phyloP scores from a whole-genome alignment of 2,888 invertebrate genomes.

The Cataglyphis altisquamis region DNA sequence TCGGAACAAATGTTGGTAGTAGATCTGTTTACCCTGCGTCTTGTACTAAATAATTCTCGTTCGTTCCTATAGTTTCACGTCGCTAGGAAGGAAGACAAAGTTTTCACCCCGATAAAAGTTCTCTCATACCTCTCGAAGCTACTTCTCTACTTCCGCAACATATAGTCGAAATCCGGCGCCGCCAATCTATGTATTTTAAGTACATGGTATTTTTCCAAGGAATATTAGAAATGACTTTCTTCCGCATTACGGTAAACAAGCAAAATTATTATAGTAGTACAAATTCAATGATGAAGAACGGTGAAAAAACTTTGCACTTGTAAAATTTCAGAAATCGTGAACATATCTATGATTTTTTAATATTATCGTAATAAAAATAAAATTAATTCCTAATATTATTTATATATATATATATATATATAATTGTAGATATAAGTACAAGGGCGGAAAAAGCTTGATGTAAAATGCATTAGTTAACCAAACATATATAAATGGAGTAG shows the following conservation, averaged over 20 bases:
- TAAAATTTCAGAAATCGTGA: neutral
- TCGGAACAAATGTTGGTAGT: constrained; percentile 51
- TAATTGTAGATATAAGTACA: constrained; percentile 3
- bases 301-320: neutral
- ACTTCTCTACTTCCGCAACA: constrained; percentile 66
- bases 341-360: neutral
- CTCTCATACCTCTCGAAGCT: constrained; percentile 62
- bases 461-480: constrained; percentile 62
- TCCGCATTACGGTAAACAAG: constrained; percentile 39
- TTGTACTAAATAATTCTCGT: constrained; percentile 54
- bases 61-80: constrained; percentile 58
- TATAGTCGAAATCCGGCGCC: constrained; percentile 35
- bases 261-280: constrained; percentile 38
- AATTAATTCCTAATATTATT: too few species aligned
- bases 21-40: constrained; percentile 49
- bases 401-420: too few species aligned
- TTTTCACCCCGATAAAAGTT: constrained; percentile 56
- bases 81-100: constrained; percentile 51
- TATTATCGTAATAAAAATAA: too few species aligned
- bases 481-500: constrained; percentile 35
- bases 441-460: constrained; percentile 17
- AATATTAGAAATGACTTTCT: constrained; percentile 41
- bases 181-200: constrained; percentile 44
- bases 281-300: neutral
- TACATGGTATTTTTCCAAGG: constrained; percentile 16